Percentiles rank a stretch among this genome's conserved stretches.
phyloP scores from a whole-genome alignment of 1,140 invertebrate species.

The Drosophila pseudoananassae region DNA sequence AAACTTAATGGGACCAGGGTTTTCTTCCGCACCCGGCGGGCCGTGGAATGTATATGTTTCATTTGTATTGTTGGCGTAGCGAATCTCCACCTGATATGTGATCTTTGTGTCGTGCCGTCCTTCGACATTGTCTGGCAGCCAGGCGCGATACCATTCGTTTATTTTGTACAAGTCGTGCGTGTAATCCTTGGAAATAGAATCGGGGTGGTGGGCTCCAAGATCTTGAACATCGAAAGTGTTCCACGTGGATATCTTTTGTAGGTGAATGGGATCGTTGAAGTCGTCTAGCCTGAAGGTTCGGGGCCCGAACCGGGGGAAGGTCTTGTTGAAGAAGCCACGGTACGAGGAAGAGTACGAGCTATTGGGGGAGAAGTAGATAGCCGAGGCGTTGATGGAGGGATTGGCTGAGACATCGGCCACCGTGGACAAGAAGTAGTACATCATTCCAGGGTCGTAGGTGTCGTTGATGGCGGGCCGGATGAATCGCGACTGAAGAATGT shows the following conservation, averaged over 20 bases:
- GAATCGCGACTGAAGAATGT: conserved; percentile 95
- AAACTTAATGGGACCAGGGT: conserved; percentile 95
- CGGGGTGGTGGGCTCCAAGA: conserved; percentile 91
- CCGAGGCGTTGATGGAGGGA: conserved; percentile 95
- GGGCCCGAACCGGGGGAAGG: conserved; percentile 97
- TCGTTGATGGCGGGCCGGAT: conserved; percentile 95
- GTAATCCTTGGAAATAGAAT: conserved; percentile 93
- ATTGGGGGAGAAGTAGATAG: conserved; percentile 97
- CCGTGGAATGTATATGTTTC: conserved; percentile 97
- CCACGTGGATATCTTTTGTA: conserved; percentile 95
- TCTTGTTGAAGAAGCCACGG: conserved; percentile 98
- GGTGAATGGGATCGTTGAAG: conserved; percentile 96
- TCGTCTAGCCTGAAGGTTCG: conserved; percentile 95
- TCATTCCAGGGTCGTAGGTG: conserved; percentile 98
- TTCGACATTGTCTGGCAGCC: conserved; percentile 94
- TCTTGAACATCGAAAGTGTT: conserved; percentile 94
- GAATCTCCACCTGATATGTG: conserved; percentile 94
- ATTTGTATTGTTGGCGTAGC: conserved; percentile 98
- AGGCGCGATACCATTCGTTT: conserved; percentile 96
- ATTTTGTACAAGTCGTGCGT: conserved; percentile 95
- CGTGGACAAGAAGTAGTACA: conserved; percentile 98
- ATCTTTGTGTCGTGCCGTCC: conserved; percentile 96
- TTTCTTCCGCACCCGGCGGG: conserved; percentile 94
- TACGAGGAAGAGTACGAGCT: conserved; percentile 97
- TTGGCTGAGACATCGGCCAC: conserved; percentile 98